A percentile compares a stretch with the other conserved stretches of the same genome.
Evolutionary conservation across 2,113 vertebrate genomes (phyloP).

Genomic region (Scytalopus superciliaris): DNA sequence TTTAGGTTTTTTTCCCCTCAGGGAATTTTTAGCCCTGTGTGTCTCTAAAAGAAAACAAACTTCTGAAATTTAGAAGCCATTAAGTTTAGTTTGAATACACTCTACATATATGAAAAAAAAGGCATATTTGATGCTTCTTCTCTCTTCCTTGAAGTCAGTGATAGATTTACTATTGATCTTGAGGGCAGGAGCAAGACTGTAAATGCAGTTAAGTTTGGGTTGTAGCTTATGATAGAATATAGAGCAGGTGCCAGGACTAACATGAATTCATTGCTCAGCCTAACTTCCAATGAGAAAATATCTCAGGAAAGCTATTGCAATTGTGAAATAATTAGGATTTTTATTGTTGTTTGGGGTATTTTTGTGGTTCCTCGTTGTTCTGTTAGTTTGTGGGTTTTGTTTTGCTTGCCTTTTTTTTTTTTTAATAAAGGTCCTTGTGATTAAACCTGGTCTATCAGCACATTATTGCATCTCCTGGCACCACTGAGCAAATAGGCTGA

Average conservation of each 20-base stretch:
- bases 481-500: constrained; percentile 36
- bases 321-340: background rate
- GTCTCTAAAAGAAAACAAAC: background rate
- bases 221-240: background rate
- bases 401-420: background rate
- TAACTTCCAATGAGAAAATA: background rate
- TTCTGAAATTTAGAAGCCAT: background rate
- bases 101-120: background rate
- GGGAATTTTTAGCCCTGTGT: background rate
- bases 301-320: background rate
- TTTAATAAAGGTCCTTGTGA: background rate
- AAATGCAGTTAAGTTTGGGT: background rate
- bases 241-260: background rate
- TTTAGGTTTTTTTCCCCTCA: fast-evolving
- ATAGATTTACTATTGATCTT: background rate
- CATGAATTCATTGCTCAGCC: background rate
- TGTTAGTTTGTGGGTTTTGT: background rate
- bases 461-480: constrained; percentile 25
- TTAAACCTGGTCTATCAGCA: background rate
- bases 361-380: background rate
- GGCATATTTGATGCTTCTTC: background rate
- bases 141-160: background rate
- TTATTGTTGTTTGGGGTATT: background rate
- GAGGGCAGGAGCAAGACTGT: background rate
- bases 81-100: background rate